These are phyloP conservation scores for Sarcophaga caerulescens DNA, from an alignment of 2,888 invertebrate genomes.

Conservation along the genomic window DNA sequence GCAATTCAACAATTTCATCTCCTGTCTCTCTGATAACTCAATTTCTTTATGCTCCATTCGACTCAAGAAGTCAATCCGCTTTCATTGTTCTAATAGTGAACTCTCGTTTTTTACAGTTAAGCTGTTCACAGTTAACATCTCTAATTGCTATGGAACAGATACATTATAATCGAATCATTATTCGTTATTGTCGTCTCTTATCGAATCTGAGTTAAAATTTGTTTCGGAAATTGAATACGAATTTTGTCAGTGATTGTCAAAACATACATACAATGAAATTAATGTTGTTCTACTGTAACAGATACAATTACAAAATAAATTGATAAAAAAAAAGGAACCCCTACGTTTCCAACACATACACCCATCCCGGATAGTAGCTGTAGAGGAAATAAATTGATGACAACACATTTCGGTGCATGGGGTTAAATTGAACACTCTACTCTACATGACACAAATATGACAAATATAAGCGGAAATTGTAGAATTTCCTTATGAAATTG, in stretches of 20 bases:
- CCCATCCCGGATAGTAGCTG: neutral
- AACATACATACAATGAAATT: neutral
- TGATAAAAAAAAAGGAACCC: neutral
- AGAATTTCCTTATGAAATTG: constrained; percentile 26
- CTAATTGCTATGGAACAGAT: no score
- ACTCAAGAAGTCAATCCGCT: no score
- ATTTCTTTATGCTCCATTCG: no score
- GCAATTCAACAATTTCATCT: no score
- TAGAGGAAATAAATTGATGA: neutral
- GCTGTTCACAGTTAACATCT: no score
- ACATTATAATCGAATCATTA: no score
- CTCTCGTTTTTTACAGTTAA: no score
- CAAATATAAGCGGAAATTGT: constrained; percentile 50
- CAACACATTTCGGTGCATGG: neutral
- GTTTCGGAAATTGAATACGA: constrained; percentile 37
- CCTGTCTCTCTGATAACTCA: no score
- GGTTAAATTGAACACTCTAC: constrained; percentile 29
- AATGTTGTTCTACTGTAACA: neutral
- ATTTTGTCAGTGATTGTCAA: constrained; percentile 9
- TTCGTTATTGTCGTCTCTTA: no score
- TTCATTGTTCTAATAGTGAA: no score
- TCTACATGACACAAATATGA: constrained; percentile 27
- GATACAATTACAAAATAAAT: constrained; percentile 22
- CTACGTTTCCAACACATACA: no score
- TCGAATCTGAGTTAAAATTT: constrained; percentile 7